Evolutionary conservation across 2,113 vertebrate genomes (phyloP).

Genomic region (Rhombomys opimus): DNA sequence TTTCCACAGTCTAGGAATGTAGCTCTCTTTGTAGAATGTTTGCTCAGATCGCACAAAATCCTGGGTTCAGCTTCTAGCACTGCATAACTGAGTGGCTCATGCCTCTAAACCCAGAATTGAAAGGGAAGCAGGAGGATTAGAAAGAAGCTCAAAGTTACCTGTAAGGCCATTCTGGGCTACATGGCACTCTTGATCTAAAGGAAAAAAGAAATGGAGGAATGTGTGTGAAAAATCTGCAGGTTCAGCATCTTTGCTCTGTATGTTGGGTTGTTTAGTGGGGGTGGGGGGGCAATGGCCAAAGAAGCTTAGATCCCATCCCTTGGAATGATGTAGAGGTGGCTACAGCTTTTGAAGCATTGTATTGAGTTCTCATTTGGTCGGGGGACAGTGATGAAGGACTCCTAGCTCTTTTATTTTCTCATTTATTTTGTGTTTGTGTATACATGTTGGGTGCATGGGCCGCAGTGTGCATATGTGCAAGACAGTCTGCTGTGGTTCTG

Average conservation of each 20-base stretch:
- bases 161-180: not conserved
- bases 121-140: not conserved
- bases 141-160: not conserved
- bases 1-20: not conserved
- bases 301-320: not conserved
- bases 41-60: not conserved
- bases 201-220: slow-evolving; percentile 4
- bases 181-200: not conserved
- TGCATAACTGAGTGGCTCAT: not conserved
- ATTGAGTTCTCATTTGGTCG: not conserved
- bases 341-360: not conserved
- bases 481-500: not conserved
- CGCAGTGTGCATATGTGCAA: too few relatives aligned
- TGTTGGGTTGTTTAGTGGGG: not conserved
- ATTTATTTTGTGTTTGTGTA: not conserved
- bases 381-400: not conserved
- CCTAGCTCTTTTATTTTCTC: not conserved
- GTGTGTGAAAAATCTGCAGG: not conserved
- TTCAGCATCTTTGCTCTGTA: not conserved
- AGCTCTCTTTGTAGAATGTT: not conserved
- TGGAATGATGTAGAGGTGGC: not conserved
- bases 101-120: not conserved
- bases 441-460: not conserved
- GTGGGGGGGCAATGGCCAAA: too few relatives aligned
- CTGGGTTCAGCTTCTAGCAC: not conserved